Conservation (phyloP, 2,888 invertebrate genomes). For the Mamestra brassicae region DNA sequence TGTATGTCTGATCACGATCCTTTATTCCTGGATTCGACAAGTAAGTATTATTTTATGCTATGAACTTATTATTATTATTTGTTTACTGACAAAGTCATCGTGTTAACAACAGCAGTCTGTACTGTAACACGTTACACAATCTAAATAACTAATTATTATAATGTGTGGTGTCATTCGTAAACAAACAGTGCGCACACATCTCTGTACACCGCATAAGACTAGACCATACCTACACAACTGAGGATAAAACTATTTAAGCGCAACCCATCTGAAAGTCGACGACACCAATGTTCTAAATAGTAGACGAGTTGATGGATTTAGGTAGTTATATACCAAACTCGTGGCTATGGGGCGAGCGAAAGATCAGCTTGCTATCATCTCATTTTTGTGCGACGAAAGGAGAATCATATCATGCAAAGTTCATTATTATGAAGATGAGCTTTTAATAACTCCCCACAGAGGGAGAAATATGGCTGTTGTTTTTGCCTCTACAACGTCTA, state of each 20-base stretch:
- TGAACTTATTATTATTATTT: no score
- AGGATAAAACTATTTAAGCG: constrained; percentile 57
- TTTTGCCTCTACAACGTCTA: background rate
- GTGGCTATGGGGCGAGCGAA: no score
- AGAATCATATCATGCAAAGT: no score
- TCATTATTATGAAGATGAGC: background rate
- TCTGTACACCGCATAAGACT: constrained; percentile 74
- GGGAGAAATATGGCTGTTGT: no score
- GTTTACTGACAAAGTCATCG: background rate
- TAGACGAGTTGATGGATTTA: background rate
- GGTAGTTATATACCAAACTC: no score
- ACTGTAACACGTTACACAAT: constrained; percentile 49
- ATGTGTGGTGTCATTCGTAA: constrained; percentile 61
- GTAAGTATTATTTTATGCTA: background rate
- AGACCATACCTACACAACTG: constrained; percentile 73
- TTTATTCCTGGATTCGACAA: no score
- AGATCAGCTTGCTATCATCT: no score
- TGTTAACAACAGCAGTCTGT: constrained; percentile 38
- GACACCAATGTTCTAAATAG: constrained; percentile 2
- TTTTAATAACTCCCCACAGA: background rate
- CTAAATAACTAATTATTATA: constrained; percentile 54
- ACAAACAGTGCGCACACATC: constrained; percentile 61
- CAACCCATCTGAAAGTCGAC: constrained; percentile 49
- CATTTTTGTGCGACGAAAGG: no score
- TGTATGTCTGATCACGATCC: no score